phyloP scores from a whole-genome alignment of 2,797 vertebrate genomes.

The Coracias cyanogaster region DNA sequence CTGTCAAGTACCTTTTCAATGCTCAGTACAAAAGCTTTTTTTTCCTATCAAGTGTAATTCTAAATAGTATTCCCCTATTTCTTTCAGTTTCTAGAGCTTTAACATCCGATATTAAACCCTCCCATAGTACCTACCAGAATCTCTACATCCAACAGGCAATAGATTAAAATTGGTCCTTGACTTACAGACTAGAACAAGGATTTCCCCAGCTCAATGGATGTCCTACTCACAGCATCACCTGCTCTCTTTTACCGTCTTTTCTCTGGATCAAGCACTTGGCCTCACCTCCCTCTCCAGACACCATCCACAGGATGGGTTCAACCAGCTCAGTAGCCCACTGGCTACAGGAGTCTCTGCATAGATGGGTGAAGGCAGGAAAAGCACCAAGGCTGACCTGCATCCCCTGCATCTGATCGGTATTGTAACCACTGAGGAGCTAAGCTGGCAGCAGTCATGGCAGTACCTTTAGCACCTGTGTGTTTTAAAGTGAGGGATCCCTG shows the following conservation, averaged over 20 bases:
- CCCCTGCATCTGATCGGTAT: not conserved
- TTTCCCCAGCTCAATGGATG: not conserved
- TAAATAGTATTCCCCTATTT: not conserved
- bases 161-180: not conserved
- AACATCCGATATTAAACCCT: not conserved
- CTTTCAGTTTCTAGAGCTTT: not conserved
- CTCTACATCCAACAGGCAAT: not conserved
- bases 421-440: not conserved
- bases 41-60: not conserved
- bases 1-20: not conserved
- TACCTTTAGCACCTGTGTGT: not conserved
- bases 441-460: not conserved
- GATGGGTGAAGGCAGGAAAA: not conserved
- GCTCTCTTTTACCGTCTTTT: not conserved
- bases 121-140: not conserved
- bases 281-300: not conserved
- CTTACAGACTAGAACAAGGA: not conserved
- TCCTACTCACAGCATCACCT: not conserved
- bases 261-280: not conserved
- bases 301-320: not conserved
- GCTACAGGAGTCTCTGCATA: not conserved
- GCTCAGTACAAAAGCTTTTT: not conserved
- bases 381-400: rapidly evolving
- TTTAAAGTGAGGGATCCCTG: not conserved
- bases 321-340: not conserved